These are phyloP conservation scores for Neelides sp. DNA, from an alignment of 1,140 invertebrate genomes.

Conservation along the genomic window DNA sequence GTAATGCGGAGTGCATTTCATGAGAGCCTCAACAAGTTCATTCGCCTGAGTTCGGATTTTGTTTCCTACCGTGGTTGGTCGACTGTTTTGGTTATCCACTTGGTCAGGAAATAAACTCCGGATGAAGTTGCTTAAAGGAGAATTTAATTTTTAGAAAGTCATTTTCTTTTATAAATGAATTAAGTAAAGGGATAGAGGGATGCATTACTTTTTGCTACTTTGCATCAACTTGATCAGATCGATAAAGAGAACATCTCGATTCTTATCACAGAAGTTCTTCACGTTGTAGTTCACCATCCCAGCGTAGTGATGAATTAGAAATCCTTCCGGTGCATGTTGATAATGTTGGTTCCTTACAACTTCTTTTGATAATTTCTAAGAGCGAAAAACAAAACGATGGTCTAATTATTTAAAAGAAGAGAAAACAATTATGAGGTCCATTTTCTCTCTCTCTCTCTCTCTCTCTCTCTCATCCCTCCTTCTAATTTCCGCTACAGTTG, in stretches of 20 bases:
- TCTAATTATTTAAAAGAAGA: background rate
- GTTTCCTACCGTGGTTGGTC: constrained; percentile 56
- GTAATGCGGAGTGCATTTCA: constrained; percentile 59
- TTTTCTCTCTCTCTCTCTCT: too few relatives aligned
- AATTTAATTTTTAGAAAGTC: background rate
- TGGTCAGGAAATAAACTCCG: constrained; percentile 50
- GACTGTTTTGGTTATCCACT: constrained; percentile 42
- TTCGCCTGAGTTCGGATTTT: constrained; percentile 64
- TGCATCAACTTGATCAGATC: constrained; percentile 64
- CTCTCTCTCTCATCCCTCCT: too few relatives aligned
- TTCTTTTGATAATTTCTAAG: constrained; percentile 46
- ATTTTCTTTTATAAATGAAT: background rate
- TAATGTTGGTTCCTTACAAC: constrained; percentile 50
- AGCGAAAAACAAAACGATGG: constrained; percentile 27
- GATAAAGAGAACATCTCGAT: constrained; percentile 57
- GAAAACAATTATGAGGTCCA: background rate
- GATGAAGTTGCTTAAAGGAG: constrained; percentile 46
- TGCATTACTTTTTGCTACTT: constrained; percentile 48
- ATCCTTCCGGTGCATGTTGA: constrained; percentile 46
- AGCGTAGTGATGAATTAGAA: constrained; percentile 59
- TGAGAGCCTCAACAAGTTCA: constrained; percentile 54
- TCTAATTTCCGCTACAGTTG: too few relatives aligned
- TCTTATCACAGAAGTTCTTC: constrained; percentile 62
- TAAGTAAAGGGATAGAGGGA: constrained; percentile 7
- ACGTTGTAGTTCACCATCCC: constrained; percentile 57